Evolutionary conservation across 2,888 invertebrate genomes (phyloP).

Genomic region (Ephialtes manifestator): DNA sequence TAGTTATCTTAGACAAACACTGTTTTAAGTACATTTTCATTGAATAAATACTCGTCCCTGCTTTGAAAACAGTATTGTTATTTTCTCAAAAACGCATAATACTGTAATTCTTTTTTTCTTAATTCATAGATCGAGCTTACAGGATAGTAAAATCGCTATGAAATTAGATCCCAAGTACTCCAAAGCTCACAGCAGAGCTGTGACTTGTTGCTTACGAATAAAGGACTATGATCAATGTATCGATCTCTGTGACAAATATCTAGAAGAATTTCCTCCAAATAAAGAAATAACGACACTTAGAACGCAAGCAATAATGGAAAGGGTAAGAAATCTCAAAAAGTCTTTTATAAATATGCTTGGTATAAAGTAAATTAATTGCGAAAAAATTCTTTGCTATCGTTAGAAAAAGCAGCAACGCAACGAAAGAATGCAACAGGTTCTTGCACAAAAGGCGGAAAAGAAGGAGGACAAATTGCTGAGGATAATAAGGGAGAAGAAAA

Average conservation of each 20-base stretch:
- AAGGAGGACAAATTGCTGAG: constrained; percentile 86
- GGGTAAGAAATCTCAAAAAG: constrained; percentile 82
- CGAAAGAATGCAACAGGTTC: constrained; percentile 87
- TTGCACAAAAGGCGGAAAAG: constrained; percentile 85
- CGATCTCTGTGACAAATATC: constrained; percentile 90
- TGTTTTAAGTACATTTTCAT: too few relatives aligned
- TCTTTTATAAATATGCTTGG: background rate
- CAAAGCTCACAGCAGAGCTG: constrained; percentile 92
- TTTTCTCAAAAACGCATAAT: constrained; percentile 22
- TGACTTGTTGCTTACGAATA: constrained; percentile 90
- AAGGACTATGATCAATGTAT: constrained; percentile 91
- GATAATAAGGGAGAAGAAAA: constrained; percentile 85
- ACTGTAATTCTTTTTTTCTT: background rate
- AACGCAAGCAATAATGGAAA: constrained; percentile 87
- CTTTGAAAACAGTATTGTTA: background rate
- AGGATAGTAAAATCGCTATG: constrained; percentile 93
- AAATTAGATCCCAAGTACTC: constrained; percentile 91
- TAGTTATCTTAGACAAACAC: too few relatives aligned
- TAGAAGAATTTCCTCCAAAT: constrained; percentile 87
- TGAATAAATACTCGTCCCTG: too few relatives aligned
- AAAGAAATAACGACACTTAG: constrained; percentile 86
- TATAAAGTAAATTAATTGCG: background rate
- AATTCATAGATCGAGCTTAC: constrained; percentile 89
- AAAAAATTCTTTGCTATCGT: constrained; percentile 48
- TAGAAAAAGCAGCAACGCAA: constrained; percentile 87